Evolutionary conservation across 2,113 vertebrate species (phyloP), one percentile per base, ranked within the genome.

Genomic region (Dryoscopus gambensis): DNA sequence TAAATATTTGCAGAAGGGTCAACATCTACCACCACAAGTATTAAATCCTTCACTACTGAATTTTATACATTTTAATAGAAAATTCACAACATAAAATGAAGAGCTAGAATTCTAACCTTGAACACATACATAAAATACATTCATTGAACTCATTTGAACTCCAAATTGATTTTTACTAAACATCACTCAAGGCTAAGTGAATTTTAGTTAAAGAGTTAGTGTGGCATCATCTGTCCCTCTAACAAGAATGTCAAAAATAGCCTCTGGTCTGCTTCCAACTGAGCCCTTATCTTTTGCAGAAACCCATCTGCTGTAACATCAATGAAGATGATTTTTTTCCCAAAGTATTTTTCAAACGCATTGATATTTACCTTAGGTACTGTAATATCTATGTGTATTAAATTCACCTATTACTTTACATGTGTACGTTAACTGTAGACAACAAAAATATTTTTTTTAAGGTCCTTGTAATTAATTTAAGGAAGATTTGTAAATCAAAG

Each of bases 151-250:
- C 73, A 93, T 96, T 85, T 96, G 91, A 97, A 97, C 95, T 94
- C 55, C n/a, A 87, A 78, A 97, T 94, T 97, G 96, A 97, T 97
- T 97, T 95, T 93, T 71, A 83, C 70, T 95, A 93, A 93, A 87
- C 83, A 93, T 97, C 67, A 87, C 95, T 96, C 60, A 91, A 93
- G 90, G 91, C 88, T 91, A 96, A 91, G 73, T 77, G 69, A 95
- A 95, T 96, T 94, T 95, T 92, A 85, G 91, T 92, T 96, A 81
- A 95, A 90, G 89, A 95, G 63, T 95, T 96, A 94, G 50, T 83
- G 76, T 94, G 83, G 87, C 73, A 97, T 97, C 94, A 96, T 96
- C 93, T 97, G 89, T 96, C 87, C 93, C 82, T 97, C 74, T 94
- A 96, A 96, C 74, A 97, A 87, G 81, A 40, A 93, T 84, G 68